phyloP scores from a whole-genome alignment of 2,797 vertebrate species.

The Myiotriccus ornatus region DNA sequence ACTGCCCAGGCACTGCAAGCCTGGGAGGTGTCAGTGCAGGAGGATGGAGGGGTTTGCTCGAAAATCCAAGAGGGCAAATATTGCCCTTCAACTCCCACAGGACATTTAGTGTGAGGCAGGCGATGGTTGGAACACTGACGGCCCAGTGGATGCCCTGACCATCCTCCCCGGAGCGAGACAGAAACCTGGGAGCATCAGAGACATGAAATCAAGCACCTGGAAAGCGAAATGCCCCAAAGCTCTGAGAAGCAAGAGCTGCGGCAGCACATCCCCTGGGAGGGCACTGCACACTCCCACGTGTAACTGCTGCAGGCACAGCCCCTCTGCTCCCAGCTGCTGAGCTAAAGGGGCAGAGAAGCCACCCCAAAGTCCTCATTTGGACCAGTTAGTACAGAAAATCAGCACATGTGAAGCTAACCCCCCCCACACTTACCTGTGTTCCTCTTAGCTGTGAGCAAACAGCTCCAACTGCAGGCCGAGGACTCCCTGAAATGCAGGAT shows the following conservation, averaged over 20 bases:
- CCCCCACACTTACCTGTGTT: rapidly evolving
- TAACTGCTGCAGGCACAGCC: background rate
- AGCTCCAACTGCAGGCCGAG: background rate
- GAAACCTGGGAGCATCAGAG: background rate
- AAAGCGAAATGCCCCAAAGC: background rate
- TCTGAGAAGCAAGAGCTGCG: background rate
- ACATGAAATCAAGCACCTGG: background rate
- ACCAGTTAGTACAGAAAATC: background rate
- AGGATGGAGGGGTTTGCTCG: background rate
- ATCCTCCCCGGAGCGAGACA: rapidly evolving
- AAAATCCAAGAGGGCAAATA: background rate
- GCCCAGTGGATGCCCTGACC: background rate
- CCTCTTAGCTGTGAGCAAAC: background rate
- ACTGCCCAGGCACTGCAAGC: background rate
- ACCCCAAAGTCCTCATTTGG: background rate
- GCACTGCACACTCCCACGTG: no score
- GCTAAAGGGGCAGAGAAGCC: background rate
- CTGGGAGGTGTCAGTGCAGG: background rate
- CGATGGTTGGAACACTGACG: rapidly evolving
- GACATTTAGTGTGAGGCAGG: background rate
- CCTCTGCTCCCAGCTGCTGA: background rate
- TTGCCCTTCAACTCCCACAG: background rate
- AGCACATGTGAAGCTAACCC: background rate
- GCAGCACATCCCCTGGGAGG: background rate
- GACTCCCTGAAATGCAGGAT: background rate